These are phyloP conservation scores for Phoxinus dragarum DNA, from an alignment of 2,797 vertebrate genomes.

Conservation along the genomic window DNA sequence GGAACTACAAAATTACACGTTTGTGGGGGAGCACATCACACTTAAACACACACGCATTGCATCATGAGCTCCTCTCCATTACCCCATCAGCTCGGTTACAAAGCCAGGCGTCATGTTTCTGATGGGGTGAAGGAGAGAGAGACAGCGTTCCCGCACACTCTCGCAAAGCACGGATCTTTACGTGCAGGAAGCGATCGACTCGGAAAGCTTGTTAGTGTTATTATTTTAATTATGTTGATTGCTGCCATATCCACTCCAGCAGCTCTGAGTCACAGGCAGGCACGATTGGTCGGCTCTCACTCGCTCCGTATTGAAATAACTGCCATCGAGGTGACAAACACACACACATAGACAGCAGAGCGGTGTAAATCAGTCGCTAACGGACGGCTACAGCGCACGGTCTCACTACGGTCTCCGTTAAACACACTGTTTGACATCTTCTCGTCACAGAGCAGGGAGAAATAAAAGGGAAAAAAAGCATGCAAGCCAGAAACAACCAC, in stretches of 20 bases:
- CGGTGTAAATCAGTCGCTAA: constrained; percentile 69
- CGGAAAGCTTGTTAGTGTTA: constrained; percentile 77
- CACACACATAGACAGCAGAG: constrained; percentile 40
- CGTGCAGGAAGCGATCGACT: constrained; percentile 64
- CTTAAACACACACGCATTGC: constrained; percentile 45
- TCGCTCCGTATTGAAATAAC: constrained; percentile 74
- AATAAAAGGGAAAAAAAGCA: constrained; percentile 4
- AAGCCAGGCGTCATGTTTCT: constrained; percentile 38
- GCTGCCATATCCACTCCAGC: constrained; percentile 72
- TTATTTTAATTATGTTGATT: constrained; percentile 83
- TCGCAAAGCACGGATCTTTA: constrained; percentile 51
- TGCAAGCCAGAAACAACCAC: constrained; percentile 2
- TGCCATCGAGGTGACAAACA: constrained; percentile 64
- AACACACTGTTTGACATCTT: constrained; percentile 25
- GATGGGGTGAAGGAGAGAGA: constrained; percentile 32
- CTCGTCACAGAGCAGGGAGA: not conserved
- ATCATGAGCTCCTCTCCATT: constrained; percentile 44
- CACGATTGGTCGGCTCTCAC: constrained; percentile 67
- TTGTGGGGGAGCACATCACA: constrained; percentile 5
- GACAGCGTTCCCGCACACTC: constrained; percentile 19
- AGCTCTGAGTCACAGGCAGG: constrained; percentile 51
- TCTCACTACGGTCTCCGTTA: not conserved
- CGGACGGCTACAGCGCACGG: constrained; percentile 49
- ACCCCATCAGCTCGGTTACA: constrained; percentile 49
- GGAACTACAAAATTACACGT: constrained; percentile 39